Conservation (phyloP, 64 coral and sea anemone genomes). For the Dendronephthya gigantea region DNA sequence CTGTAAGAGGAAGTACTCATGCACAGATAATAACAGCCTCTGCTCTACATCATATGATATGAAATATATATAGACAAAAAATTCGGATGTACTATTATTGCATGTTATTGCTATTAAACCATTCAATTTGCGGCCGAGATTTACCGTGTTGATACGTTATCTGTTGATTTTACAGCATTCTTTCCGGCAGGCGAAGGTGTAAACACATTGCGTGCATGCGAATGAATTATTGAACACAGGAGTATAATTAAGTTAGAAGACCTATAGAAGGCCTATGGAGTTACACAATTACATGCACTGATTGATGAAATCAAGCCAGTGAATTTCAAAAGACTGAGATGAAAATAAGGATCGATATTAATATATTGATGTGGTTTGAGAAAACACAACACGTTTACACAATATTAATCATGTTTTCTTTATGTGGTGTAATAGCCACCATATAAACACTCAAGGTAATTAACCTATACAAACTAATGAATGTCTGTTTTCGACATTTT, state of each 20-base stretch:
- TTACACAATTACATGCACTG: not conserved
- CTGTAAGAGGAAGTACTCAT: too few relatives aligned
- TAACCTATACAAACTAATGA: not conserved
- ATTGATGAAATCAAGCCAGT: not conserved
- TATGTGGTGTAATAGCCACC: not conserved
- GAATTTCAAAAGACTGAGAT: not conserved
- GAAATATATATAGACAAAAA: too few relatives aligned
- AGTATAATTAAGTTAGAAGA: not conserved
- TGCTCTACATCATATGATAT: too few relatives aligned
- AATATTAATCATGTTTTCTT: not conserved
- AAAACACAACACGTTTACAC: not conserved
- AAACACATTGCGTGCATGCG: not conserved
- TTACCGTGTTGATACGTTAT: too few relatives aligned
- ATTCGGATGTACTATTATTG: too few relatives aligned
- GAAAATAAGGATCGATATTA: too few relatives aligned
- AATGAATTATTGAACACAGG: not conserved
- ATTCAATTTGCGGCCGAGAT: too few relatives aligned
- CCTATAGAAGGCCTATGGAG: not conserved
- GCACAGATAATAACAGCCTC: too few relatives aligned
- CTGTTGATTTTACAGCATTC: not conserved
- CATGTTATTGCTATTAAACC: too few relatives aligned
- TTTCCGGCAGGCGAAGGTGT: not conserved
- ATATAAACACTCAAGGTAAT: not conserved
- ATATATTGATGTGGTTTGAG: not conserved
- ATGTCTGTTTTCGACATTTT: not conserved